Conservation (phyloP, 1,140 invertebrate species). For the Magallana gigas region DNA sequence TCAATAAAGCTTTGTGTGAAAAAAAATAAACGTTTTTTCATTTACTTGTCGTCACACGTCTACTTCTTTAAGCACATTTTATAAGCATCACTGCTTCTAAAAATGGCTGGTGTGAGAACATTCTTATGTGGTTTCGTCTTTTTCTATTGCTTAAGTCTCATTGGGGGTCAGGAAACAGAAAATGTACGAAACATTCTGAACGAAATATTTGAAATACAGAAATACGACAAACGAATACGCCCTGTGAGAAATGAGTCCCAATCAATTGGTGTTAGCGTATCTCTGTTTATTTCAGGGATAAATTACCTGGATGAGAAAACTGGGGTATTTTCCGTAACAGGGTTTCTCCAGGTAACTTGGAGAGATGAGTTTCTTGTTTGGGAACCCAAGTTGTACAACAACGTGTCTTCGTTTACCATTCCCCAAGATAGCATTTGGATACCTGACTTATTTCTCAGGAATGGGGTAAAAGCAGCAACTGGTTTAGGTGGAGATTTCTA, state of each 20-base stretch:
- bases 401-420: not conserved
- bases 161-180: not conserved
- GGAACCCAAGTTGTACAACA: not conserved
- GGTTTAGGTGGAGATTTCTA: not conserved
- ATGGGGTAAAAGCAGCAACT: not conserved
- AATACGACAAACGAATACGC: conserved; percentile 2
- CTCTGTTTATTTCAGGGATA: not conserved
- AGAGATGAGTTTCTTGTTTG: not conserved
- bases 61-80: no score
- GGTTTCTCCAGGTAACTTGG: not conserved
- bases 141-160: no score
- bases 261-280: not conserved
- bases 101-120: no score
- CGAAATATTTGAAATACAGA: not conserved
- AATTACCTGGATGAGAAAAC: conserved; percentile 4
- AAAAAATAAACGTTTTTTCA: no score
- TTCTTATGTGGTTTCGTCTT: no score
- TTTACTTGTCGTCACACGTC: no score
- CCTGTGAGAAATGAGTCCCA: not conserved
- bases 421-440: not conserved
- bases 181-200: not conserved
- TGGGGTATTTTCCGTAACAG: not conserved
- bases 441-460: not conserved
- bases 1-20: no score
- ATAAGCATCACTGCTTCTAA: no score